Percentiles rank a stretch among this genome's conserved stretches.
These are phyloP conservation scores for Atherinosoma microstoma DNA, from an alignment of 2,797 vertebrate genomes.

Conservation along the genomic window DNA sequence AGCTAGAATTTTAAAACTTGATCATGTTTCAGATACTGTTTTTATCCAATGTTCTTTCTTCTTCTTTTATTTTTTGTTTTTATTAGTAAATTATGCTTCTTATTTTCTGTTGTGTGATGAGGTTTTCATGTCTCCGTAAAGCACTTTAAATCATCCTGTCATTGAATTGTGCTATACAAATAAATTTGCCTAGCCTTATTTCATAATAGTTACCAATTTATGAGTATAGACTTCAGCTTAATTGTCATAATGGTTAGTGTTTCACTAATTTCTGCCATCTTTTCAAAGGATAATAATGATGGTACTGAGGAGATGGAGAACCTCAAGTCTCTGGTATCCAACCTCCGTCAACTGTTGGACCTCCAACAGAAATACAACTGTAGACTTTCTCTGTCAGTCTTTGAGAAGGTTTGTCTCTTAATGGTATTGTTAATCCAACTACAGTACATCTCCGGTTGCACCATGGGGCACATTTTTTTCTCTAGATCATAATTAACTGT, in stretches of 20 bases:
- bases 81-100: no score
- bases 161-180: no score
- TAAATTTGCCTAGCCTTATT: neutral
- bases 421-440: neutral
- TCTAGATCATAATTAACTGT: neutral
- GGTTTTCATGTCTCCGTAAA: no score
- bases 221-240: neutral
- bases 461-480: neutral
- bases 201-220: neutral
- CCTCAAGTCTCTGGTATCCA: slow-evolving; percentile 86
- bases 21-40: no score
- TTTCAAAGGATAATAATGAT: slow-evolving; percentile 82
- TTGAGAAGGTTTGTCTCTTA: slow-evolving; percentile 87
- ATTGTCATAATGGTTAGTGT: neutral
- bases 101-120: no score
- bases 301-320: slow-evolving; percentile 85
- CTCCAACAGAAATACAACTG: slow-evolving; percentile 92
- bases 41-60: no score
- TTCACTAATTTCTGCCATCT: neutral
- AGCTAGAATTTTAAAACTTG: no score
- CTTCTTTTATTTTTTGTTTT: no score
- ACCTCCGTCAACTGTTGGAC: slow-evolving; percentile 87
- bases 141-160: neutral
- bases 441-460: neutral
- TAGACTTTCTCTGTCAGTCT: slow-evolving; percentile 89